phyloP scores from a whole-genome alignment of 1,140 invertebrate genomes.

The Hesperophylax magnus region DNA sequence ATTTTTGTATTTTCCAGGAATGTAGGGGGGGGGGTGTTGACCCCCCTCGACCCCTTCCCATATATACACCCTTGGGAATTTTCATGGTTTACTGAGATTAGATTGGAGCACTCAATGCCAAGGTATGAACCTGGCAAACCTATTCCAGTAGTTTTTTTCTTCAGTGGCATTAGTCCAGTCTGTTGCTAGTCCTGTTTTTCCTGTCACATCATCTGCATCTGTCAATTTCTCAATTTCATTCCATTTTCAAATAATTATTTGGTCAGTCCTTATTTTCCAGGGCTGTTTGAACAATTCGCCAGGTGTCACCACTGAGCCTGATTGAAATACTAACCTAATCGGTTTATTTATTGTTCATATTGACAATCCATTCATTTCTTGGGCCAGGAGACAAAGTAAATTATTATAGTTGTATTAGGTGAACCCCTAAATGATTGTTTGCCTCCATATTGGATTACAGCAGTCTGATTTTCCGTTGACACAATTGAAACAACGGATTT shows the following conservation, averaged over 20 bases:
- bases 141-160: no score
- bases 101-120: no score
- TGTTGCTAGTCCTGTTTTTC: no score
- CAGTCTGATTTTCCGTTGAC: neutral
- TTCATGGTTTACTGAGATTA: no score
- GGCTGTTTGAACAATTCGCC: conserved; percentile 24
- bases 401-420: neutral
- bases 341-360: conserved; percentile 42
- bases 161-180: no score
- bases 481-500: conserved; percentile 20
- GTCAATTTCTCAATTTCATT: neutral
- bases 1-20: no score
- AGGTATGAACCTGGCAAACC: no score
- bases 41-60: no score
- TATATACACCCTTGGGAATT: no score
- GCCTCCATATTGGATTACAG: conserved; percentile 7
- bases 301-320: conserved; percentile 36
- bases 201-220: no score
- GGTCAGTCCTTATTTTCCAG: neutral
- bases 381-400: neutral
- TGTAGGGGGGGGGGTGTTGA: no score
- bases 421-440: conserved; percentile 1
- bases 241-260: neutral
- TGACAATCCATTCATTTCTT: neutral
- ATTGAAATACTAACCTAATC: conserved; percentile 52